phyloP scores from a whole-genome alignment of 2,888 invertebrate species.

The Phrixothrix hirtus region DNA sequence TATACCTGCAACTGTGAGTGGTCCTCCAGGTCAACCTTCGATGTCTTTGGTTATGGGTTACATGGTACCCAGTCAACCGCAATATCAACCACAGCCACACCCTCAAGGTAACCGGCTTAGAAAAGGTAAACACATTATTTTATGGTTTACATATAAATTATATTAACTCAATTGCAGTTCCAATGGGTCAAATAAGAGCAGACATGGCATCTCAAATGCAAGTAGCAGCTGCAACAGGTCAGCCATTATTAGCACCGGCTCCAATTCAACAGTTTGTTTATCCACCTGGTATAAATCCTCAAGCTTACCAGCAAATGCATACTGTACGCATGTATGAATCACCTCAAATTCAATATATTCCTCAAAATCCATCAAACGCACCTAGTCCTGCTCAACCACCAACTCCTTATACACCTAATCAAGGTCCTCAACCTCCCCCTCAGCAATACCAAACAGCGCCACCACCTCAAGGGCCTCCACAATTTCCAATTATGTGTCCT shows the following conservation, averaged over 20 bases:
- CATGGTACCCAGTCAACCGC: slow-evolving; percentile 58
- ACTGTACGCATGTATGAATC: slow-evolving; percentile 74
- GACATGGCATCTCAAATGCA: slow-evolving; percentile 76
- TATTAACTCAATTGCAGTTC: slow-evolving; percentile 50
- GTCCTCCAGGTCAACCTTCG: slow-evolving; percentile 53
- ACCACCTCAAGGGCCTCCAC: slow-evolving; percentile 60
- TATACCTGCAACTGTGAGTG: slow-evolving; percentile 58
- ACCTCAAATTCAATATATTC: slow-evolving; percentile 53
- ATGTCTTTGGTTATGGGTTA: slow-evolving; percentile 57
- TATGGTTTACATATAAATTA: too few relatives aligned
- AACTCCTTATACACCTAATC: slow-evolving; percentile 39
- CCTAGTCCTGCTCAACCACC: slow-evolving; percentile 54
- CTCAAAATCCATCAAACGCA: slow-evolving; percentile 59
- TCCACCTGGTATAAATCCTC: slow-evolving; percentile 51
- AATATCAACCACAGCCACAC: slow-evolving; percentile 54
- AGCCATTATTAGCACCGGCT: slow-evolving; percentile 80
- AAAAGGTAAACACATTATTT: slow-evolving; percentile 52
- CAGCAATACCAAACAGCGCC: slow-evolving; percentile 64
- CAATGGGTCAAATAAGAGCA: slow-evolving; percentile 56
- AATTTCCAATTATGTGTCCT: slow-evolving; percentile 65
- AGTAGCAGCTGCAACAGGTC: slow-evolving; percentile 80
- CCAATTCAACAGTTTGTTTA: slow-evolving; percentile 64
- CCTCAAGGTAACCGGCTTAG: slow-evolving; percentile 50
- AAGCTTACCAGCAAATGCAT: slow-evolving; percentile 55
- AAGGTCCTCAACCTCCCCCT: slow-evolving; percentile 56